These are phyloP conservation scores for Tachypleus tridentatus DNA, from an alignment of 1,140 invertebrate species.

Conservation along the genomic window DNA sequence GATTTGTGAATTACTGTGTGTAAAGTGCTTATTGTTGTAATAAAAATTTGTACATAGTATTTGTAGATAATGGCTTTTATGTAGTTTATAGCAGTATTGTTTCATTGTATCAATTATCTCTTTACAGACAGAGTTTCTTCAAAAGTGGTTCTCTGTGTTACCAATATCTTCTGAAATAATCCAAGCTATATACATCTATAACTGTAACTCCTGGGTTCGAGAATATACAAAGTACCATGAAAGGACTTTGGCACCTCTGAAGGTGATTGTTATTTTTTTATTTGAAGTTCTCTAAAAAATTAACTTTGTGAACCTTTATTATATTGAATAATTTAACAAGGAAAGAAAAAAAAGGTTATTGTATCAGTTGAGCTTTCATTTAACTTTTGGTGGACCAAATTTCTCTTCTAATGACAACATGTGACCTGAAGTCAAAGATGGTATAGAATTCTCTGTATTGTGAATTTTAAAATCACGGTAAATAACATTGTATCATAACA, in stretches of 20 bases:
- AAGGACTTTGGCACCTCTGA: slow-evolving; percentile 72
- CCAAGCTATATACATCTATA: slow-evolving; percentile 86
- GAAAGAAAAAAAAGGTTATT: too few relatives aligned
- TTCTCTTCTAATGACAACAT: too few relatives aligned
- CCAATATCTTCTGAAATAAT: slow-evolving; percentile 90
- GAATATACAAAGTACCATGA: slow-evolving; percentile 98
- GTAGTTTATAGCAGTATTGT: too few relatives aligned
- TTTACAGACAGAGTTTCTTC: slow-evolving; percentile 78
- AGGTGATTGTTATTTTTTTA: slow-evolving; percentile 40
- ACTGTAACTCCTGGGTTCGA: slow-evolving; percentile 94
- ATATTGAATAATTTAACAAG: too few relatives aligned
- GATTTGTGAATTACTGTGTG: background rate
- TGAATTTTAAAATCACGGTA: slow-evolving; percentile 3
- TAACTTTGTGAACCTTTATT: too few relatives aligned
- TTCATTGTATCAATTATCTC: slow-evolving; percentile 16
- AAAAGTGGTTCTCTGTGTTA: slow-evolving; percentile 96
- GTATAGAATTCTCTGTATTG: background rate
- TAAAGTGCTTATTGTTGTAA: background rate
- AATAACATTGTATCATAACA: too few relatives aligned
- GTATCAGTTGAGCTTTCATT: too few relatives aligned
- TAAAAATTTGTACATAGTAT: slow-evolving; percentile 20
- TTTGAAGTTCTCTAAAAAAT: slow-evolving; percentile 1
- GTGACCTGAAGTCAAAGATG: background rate
- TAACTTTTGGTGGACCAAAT: too few relatives aligned
- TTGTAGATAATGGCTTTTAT: too few relatives aligned